Conservation (phyloP, 2,113 vertebrate species). For the Orientallactaga bullata region DNA sequence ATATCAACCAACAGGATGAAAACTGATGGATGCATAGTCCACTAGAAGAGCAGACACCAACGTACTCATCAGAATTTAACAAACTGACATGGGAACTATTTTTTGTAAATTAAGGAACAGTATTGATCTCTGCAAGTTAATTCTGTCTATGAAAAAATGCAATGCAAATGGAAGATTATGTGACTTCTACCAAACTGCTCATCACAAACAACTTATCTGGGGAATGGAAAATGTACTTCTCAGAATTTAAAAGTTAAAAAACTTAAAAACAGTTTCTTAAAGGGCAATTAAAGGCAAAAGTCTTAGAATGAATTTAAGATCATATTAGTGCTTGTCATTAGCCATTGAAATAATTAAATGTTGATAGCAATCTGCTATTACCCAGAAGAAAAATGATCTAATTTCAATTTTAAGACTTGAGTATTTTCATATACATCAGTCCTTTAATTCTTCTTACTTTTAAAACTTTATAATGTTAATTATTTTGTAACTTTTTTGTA, state of each 20-base stretch:
- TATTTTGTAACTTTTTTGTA: slow-evolving; percentile 11
- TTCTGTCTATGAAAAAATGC: neutral
- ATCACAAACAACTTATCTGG: neutral
- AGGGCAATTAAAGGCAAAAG: neutral
- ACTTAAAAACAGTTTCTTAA: slow-evolving; percentile 7
- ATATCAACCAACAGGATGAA: slow-evolving; percentile 19
- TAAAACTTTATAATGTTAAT: slow-evolving; percentile 38
- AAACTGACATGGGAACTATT: slow-evolving; percentile 55
- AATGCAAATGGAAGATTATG: slow-evolving; percentile 18
- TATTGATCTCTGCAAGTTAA: slow-evolving; percentile 32
- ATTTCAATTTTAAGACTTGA: slow-evolving; percentile 5
- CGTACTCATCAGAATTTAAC: slow-evolving; percentile 53
- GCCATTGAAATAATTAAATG: slow-evolving; percentile 45
- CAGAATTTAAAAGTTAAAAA: slow-evolving; percentile 37
- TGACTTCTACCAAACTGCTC: slow-evolving; percentile 35
- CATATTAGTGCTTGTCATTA: neutral
- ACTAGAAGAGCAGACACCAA: neutral
- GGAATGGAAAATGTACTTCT: neutral
- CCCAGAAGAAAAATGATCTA: neutral
- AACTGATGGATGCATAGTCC: slow-evolving; percentile 35
- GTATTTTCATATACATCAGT: slow-evolving; percentile 8
- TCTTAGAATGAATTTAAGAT: slow-evolving; percentile 36
- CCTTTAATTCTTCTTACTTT: slow-evolving; percentile 38
- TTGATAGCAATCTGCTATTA: slow-evolving; percentile 25
- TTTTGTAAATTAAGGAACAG: slow-evolving; percentile 24